Evolutionary conservation across 1,140 invertebrate species (phyloP), one percentile per base, ranked within the genome.

Genomic region (Euborellia annulipes): DNA sequence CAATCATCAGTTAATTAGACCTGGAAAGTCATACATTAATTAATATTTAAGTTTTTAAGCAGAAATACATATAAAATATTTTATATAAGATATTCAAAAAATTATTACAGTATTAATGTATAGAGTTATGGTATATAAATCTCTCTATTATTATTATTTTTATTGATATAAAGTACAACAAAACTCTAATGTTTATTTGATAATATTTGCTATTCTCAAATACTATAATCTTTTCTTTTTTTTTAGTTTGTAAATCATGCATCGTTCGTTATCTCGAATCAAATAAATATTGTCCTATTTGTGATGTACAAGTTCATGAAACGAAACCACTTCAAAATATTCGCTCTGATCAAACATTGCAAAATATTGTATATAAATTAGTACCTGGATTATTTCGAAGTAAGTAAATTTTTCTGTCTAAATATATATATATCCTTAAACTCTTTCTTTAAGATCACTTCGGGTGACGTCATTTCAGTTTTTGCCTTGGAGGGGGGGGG

Each of bases 311-410:
- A 55, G 63, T 76, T 27, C 71, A 76, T 52, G 70, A 52, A 32
- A 43, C 47, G 19, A 47, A 46, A 27, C 50, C 50, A 13, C 32
- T 43, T 19, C 42, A 50, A 36, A 41, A 52, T 21, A 37, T 52
- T 14, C 70, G 77, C 55, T 67, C 73, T 37, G 85, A 89, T 63
- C 70, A 76, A 54, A 85, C 75, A 20, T 62, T 88, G 16, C 85
- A 89, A 62, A 79, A 83, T 64, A 74, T 88, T 60, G 84, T 88
- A 13, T 89, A 86, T 64, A 88, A 88, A 70, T 57, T 88, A 48
- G 82, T 88, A 46, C 85, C 85, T 44, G 75, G 75, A 45, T 68
- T 87, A 37, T 85, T 79, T 59, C 76, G 81, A 70, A 73, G 73
- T 76, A 64, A 67, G 71, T 62, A 39, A 34, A 53, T 40, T 38